Conservation (phyloP, 2,113 vertebrate species). For the Thermophis baileyi region DNA sequence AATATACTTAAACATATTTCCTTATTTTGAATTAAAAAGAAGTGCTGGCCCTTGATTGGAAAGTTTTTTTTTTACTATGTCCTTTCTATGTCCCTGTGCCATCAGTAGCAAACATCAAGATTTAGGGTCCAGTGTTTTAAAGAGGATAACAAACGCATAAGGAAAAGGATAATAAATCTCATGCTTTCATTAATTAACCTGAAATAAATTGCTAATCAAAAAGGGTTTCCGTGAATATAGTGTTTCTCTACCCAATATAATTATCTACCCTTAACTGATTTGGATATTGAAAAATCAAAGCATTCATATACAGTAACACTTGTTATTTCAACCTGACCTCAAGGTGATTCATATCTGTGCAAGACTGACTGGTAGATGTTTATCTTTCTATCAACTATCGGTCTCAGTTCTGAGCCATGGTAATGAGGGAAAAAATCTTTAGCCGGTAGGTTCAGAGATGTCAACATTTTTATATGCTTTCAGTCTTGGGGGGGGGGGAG, state of each 20-base stretch:
- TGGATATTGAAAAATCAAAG: neutral
- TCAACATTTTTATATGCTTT: conserved; percentile 4
- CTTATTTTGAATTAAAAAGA: neutral
- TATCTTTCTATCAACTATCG: neutral
- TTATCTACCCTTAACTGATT: neutral
- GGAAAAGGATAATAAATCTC: neutral
- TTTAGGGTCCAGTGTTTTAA: neutral
- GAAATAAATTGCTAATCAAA: neutral
- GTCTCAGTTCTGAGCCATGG: neutral
- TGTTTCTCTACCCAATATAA: too few species aligned
- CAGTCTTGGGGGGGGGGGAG: neutral
- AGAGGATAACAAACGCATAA: neutral
- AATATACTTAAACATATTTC: neutral
- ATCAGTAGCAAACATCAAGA: neutral
- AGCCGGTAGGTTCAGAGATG: neutral
- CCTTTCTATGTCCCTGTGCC: neutral
- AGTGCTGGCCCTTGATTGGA: neutral
- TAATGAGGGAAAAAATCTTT: neutral
- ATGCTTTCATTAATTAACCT: neutral
- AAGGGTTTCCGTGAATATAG: neutral
- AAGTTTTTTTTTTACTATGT: neutral
- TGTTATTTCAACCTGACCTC: neutral
- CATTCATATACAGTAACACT: neutral
- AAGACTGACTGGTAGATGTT: neutral
- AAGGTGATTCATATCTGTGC: neutral